These are phyloP conservation scores for Dichetophora obliterata DNA, from an alignment of 2,888 invertebrate genomes.

Conservation along the genomic window DNA sequence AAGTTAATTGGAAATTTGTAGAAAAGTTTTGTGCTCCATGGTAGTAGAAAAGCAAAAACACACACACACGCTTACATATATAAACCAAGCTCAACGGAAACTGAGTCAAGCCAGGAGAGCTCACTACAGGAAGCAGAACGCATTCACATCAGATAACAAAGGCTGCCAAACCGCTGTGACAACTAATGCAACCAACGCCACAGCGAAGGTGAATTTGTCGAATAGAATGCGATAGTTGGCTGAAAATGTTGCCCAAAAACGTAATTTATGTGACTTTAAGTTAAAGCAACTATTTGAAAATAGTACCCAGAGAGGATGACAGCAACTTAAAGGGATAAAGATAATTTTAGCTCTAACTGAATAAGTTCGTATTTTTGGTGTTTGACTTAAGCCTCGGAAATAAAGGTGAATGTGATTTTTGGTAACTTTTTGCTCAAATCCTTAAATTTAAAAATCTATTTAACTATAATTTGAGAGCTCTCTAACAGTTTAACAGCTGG, in stretches of 20 bases:
- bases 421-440: background rate
- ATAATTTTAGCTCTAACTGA: too few relatives aligned
- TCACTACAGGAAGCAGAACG: background rate
- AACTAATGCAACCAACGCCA: background rate
- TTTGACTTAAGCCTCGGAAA: background rate
- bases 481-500: too few relatives aligned
- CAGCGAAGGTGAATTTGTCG: slow-evolving; percentile 2
- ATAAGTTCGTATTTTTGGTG: background rate
- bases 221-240: background rate
- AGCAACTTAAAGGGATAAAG: too few relatives aligned
- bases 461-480: too few relatives aligned
- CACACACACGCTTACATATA: background rate
- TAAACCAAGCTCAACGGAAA: background rate
- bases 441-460: too few relatives aligned
- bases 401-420: background rate
- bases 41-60: slow-evolving; percentile 25
- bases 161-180: background rate
- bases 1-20: slow-evolving; percentile 50
- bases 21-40: slow-evolving; percentile 42
- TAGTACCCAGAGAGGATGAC: too few relatives aligned
- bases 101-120: background rate
- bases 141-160: background rate
- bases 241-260: background rate
- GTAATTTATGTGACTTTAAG: background rate
- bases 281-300: background rate